A percentile compares a stretch with the other conserved stretches of the same genome.
Evolutionary conservation across 2,888 invertebrate genomes (phyloP).

Genomic region (Meandrusa payeni): DNA sequence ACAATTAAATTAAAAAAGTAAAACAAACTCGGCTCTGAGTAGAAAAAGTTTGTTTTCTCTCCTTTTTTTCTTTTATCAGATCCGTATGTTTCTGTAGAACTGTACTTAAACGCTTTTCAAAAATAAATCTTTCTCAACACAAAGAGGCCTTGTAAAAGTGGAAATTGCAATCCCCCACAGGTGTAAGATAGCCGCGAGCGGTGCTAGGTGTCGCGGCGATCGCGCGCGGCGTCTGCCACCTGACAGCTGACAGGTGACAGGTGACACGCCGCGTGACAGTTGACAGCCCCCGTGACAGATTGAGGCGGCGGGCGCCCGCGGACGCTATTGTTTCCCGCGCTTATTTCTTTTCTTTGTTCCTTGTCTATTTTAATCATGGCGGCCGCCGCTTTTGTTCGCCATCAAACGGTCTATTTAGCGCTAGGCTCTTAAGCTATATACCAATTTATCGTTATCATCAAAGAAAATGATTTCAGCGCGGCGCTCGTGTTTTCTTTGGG

Average conservation of each 20-base stretch:
- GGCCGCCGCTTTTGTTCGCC: slow-evolving; percentile 15
- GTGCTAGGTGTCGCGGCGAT: slow-evolving; percentile 38
- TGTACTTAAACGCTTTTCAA: too few relatives aligned
- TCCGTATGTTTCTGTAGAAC: not conserved
- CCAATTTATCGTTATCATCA: not conserved
- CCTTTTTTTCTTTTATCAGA: too few relatives aligned
- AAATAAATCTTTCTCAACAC: slow-evolving; percentile 11
- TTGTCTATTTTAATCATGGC: slow-evolving; percentile 35
- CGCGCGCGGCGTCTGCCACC: slow-evolving; percentile 27
- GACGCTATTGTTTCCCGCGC: slow-evolving; percentile 49
- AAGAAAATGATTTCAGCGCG: too few relatives aligned
- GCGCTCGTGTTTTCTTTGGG: too few relatives aligned
- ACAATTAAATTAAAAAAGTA: too few relatives aligned
- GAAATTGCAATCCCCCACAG: slow-evolving; percentile 11
- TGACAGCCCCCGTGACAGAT: slow-evolving; percentile 63
- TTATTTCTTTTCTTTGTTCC: slow-evolving; percentile 42
- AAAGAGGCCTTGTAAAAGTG: slow-evolving; percentile 6
- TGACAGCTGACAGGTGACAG: too few relatives aligned
- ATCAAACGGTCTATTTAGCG: slow-evolving; percentile 14
- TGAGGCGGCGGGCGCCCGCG: slow-evolving; percentile 58
- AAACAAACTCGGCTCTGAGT: too few relatives aligned
- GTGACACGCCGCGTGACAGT: slow-evolving; percentile 51
- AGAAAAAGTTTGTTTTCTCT: too few relatives aligned
- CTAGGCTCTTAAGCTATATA: slow-evolving; percentile 6
- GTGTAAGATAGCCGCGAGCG: slow-evolving; percentile 26